phyloP scores from a whole-genome alignment of 2,113 vertebrate genomes.

The Brachypteracias leptosomus region DNA sequence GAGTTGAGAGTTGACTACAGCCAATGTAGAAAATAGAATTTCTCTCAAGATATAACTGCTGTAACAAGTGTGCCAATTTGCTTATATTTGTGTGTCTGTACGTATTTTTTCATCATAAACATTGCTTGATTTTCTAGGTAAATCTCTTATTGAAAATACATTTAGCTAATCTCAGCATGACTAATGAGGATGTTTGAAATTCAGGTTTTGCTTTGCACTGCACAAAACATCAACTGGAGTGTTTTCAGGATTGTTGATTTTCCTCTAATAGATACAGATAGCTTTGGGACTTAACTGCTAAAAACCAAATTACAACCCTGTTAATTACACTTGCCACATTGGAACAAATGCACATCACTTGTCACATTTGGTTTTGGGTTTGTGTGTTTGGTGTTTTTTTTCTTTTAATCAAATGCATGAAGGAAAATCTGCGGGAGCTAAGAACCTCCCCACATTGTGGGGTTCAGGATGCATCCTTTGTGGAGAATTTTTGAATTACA shows the following conservation, averaged over 20 bases:
- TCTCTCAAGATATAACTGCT: not conserved
- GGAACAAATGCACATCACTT: not conserved
- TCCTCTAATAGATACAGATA: not conserved
- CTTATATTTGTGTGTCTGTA: not conserved
- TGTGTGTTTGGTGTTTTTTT: not conserved
- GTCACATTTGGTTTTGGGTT: not conserved
- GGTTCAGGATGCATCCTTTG: slow-evolving; percentile 8
- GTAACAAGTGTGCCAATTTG: not conserved
- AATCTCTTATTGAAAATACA: not conserved
- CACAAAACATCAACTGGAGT: not conserved
- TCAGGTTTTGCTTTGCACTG: not conserved
- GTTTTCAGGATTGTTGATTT: not conserved
- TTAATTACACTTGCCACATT: not conserved
- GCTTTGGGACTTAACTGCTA: not conserved
- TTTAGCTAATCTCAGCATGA: not conserved
- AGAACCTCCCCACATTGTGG: slow-evolving; percentile 20
- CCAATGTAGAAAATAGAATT: not conserved
- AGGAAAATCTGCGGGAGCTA: slow-evolving; percentile 16
- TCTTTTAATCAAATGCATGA: slow-evolving; percentile 43
- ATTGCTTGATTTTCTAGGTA: not conserved
- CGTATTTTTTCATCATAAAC: not conserved
- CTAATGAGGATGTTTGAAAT: not conserved
- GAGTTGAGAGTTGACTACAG: not conserved
- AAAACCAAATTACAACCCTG: not conserved
- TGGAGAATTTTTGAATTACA: not conserved